Base-by-base conservation (phyloP, 2,113 vertebrate species). In the Leptodactylus fuscus region DNA sequence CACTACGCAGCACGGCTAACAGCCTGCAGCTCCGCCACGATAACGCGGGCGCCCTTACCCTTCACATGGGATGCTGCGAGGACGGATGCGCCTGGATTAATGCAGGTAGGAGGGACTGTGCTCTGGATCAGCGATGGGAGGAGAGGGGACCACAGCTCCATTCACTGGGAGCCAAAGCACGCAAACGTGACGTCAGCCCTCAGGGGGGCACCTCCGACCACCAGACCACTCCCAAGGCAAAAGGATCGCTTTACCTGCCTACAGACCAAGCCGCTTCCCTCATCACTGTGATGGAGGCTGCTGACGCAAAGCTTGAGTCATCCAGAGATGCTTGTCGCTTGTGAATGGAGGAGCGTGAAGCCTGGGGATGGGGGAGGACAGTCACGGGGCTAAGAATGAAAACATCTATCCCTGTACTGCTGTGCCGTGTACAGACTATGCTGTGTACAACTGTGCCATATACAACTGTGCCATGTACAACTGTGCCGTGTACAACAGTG, bases 41-140 rank as follows among this genome's bases (percentile, higher is more conserved):
- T 46, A 75, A 38, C 34, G 22, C 34, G 34, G 73, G 58, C 24
- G 9, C 13, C 10, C 83, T 78, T 78, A 78, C 73, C 83, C 58
- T 48, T 29, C 24, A 13, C 83, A 67, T 78, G 83, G 78, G 83
- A 78, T 78, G 74, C 74, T 67, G 82, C 51, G 20, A 76, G 71
- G 70, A 83, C 73, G 81, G 81, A 83, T 74, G 81, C 81, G 82
- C 71, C 74, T 22, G 71, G 51, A 76, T 76, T n/a, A 76, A 74
- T 69, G 74, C 82, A 75, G 82, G 82, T 75, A 83, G 82, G 82
- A 83, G 82, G 78, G 85, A 75, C 85, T 24, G 69, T 49, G 85
- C 74, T 38, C 41, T 6, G 13, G 73, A 18, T 18, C 9, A 34
- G 16, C 46, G 1, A 7, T 29, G 15, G 0, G 6, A 44, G 82